These are phyloP conservation scores for Nephrotoma appendiculata DNA, from an alignment of 2,888 invertebrate species.

Conservation along the genomic window DNA sequence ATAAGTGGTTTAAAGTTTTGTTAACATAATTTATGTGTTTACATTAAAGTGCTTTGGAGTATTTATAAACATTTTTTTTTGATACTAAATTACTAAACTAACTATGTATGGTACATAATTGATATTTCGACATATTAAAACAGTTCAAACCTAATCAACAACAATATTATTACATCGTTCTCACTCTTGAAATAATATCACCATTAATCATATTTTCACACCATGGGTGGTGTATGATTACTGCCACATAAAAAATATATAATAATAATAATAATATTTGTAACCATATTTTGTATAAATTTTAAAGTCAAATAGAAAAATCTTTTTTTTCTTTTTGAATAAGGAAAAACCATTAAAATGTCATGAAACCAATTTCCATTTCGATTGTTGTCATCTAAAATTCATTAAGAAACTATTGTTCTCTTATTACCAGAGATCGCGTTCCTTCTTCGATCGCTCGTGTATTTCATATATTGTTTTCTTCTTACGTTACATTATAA, in stretches of 20 bases:
- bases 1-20: background rate
- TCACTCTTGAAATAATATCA: background rate
- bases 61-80: background rate
- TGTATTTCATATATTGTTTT: background rate
- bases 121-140: background rate
- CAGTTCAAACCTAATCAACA: background rate
- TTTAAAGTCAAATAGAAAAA: background rate
- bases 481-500: background rate
- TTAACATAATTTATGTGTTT: background rate
- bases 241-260: background rate
- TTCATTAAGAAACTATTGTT: background rate
- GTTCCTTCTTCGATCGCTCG: background rate
- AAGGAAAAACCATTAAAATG: background rate
- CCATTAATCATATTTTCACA: background rate
- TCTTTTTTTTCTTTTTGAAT: background rate
- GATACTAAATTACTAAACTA: background rate
- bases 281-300: background rate
- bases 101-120: background rate
- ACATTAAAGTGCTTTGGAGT: background rate
- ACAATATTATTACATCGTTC: background rate
- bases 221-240: background rate
- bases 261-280: background rate
- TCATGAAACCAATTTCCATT: background rate
- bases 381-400: background rate
- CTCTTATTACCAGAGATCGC: background rate